Base-by-base conservation (phyloP, 2,888 invertebrate genomes). In the Nephrotoma flavescens region DNA sequence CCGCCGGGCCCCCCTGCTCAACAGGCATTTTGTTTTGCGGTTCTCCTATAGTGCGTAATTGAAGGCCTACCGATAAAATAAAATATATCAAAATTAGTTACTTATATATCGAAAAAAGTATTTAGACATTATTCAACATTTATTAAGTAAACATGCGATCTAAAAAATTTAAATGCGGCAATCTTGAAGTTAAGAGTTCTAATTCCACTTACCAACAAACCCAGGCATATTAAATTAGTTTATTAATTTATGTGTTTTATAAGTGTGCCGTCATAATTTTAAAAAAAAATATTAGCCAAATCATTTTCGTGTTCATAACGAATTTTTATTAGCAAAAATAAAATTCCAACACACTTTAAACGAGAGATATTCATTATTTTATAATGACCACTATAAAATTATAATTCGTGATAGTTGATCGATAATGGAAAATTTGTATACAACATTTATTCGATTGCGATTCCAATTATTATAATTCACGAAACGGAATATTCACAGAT, bases 21-120 rank as follows among this genome's bases (percentile, higher is more conserved):
- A 92, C 93, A 90, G 94, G 93, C 93, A 94, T 94, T 91, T 91
- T 90, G 90, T 92, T 92, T 88, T 95, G 94, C 92, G 95, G 95
- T 93, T 96, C 96, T 92, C 95, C 96, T 93, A 95, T 95, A 93
- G 96, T 95, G 93, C 96, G 96, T 94, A 96, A 93, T 92, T 96
- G 96, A 93, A 96, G 94, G 93, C 96, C 96, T 96, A 93, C 6
- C 93, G 92, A 88, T 92, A 93, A 92, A 92, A 89, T 86, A 89
- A 91, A 89, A 92, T n/a, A 41, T 86, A 52, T 44, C 45, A 86
- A 87, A 87, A 71, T 57, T 57, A 57, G 9, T 12, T 9, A 47
- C 4, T 4, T 47, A 6, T 12, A 47, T 47, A 31, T 31, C 31
- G 31, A 31, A 31, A 31, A 31, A 31, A 31, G 31, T 31, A 31